Percentiles rank a stretch among this genome's conserved stretches.
These are phyloP conservation scores for Himalopsyche tibetana DNA, from an alignment of 2,888 invertebrate genomes.

Conservation along the genomic window DNA sequence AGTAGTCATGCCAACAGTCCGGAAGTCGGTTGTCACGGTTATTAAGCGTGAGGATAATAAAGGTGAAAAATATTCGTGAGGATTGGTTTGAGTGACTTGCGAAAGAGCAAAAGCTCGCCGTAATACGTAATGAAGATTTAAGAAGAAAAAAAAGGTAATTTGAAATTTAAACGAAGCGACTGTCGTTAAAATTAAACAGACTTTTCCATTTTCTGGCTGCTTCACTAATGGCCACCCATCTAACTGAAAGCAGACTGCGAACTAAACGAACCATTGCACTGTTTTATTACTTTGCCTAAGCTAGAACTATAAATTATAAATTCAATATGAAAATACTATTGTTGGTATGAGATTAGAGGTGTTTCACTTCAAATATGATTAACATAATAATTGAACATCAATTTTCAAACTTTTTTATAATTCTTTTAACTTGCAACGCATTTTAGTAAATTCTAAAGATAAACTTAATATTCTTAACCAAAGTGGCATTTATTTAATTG, in stretches of 20 bases:
- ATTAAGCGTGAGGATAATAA: background rate
- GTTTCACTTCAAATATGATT: too few relatives aligned
- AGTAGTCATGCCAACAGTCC: background rate
- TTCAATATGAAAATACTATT: too few relatives aligned
- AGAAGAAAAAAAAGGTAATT: background rate
- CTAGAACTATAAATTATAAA: too few relatives aligned
- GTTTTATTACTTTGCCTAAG: background rate
- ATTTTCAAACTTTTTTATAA: too few relatives aligned
- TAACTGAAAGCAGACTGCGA: background rate
- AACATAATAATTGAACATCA: too few relatives aligned
- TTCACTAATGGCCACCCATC: background rate
- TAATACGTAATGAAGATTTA: slow-evolving; percentile 13
- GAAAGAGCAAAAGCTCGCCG: background rate
- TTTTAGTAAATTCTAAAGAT: too few relatives aligned
- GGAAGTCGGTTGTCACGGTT: background rate
- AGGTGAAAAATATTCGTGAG: background rate
- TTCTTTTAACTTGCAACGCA: too few relatives aligned
- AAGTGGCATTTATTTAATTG: too few relatives aligned
- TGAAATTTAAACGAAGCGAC: background rate
- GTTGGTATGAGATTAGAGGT: too few relatives aligned
- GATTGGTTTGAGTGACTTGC: slow-evolving; percentile 16
- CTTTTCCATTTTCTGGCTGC: background rate
- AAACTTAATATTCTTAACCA: too few relatives aligned
- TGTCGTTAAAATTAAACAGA: slow-evolving; percentile 26
- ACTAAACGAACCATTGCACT: background rate